Percentiles rank a stretch among this genome's conserved stretches.
phyloP scores from a whole-genome alignment of 2,888 invertebrate species.

The Pilophorus perplexus region DNA sequence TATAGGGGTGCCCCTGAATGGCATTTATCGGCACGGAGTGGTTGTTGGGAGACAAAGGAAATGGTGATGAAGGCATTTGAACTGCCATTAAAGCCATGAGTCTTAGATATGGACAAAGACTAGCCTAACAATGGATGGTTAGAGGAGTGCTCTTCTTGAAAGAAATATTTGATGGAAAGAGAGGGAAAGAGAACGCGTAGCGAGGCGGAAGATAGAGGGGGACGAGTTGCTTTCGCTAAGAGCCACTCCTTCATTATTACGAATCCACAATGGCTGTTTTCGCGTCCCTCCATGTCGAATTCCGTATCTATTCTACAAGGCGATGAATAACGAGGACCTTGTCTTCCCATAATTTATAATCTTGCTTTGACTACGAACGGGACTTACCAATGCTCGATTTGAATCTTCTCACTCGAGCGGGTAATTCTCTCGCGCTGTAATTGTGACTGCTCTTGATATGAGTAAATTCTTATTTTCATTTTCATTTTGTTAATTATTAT shows the following conservation, averaged over 20 bases:
- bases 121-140: constrained; percentile 33
- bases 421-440: too few relatives aligned
- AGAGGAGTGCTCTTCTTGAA: constrained; percentile 22
- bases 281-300: constrained; percentile 26
- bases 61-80: constrained; percentile 37
- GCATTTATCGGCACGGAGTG: constrained; percentile 28
- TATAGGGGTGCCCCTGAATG: constrained; percentile 13
- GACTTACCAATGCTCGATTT: too few relatives aligned
- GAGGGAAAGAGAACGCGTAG: not conserved
- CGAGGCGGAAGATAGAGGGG: not conserved
- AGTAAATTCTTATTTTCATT: too few relatives aligned
- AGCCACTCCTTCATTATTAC: constrained; percentile 37
- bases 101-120: constrained; percentile 39
- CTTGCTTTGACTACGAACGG: too few relatives aligned
- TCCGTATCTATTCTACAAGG: constrained; percentile 17
- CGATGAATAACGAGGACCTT: constrained; percentile 1
- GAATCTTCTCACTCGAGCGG: too few relatives aligned
- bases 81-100: constrained; percentile 32
- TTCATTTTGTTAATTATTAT: too few relatives aligned
- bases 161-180: constrained; percentile 37
- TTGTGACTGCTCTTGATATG: too few relatives aligned
- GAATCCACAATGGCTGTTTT: constrained; percentile 28
- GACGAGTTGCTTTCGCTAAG: constrained; percentile 30
- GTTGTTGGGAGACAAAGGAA: constrained; percentile 27
- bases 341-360: constrained; percentile 11